These are phyloP conservation scores for Chrysemys picta DNA, from an alignment of 2,113 vertebrate genomes.

Conservation along the genomic window DNA sequence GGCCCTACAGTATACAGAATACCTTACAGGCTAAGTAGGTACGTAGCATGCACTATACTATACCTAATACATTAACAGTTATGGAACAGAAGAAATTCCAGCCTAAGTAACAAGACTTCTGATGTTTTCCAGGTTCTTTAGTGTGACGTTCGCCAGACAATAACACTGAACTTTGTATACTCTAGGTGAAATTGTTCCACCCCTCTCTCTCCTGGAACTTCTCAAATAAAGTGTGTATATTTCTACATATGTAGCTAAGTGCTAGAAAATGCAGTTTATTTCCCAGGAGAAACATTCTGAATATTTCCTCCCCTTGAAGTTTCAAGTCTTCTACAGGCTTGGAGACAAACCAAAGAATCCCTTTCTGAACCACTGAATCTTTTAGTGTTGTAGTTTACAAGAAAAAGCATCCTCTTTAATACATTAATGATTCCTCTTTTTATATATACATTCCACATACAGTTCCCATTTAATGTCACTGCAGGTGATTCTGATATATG, in stretches of 20 bases:
- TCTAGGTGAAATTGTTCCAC: background rate
- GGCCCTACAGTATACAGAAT: background rate
- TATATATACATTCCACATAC: background rate
- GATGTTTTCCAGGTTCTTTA: slow-evolving; percentile 46
- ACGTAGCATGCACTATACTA: background rate
- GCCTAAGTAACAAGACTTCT: slow-evolving; percentile 9
- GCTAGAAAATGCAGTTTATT: background rate
- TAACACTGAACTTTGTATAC: slow-evolving; percentile 34
- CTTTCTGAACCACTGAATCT: background rate
- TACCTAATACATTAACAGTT: background rate
- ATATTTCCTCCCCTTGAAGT: background rate
- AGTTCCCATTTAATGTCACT: background rate
- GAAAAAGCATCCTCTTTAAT: background rate
- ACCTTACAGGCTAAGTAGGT: background rate
- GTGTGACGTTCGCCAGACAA: slow-evolving; percentile 39
- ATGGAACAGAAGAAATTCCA: slow-evolving; percentile 4
- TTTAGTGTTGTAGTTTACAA: background rate
- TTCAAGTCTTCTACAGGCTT: background rate
- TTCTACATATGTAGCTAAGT: background rate
- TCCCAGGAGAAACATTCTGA: slow-evolving; percentile 16
- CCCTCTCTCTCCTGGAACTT: background rate
- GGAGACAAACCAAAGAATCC: background rate
- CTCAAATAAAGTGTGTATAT: background rate
- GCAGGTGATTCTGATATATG: background rate
- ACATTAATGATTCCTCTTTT: background rate